Evolutionary conservation across 2,888 invertebrate genomes (phyloP).

Genomic region (Drosophila colorata): DNA sequence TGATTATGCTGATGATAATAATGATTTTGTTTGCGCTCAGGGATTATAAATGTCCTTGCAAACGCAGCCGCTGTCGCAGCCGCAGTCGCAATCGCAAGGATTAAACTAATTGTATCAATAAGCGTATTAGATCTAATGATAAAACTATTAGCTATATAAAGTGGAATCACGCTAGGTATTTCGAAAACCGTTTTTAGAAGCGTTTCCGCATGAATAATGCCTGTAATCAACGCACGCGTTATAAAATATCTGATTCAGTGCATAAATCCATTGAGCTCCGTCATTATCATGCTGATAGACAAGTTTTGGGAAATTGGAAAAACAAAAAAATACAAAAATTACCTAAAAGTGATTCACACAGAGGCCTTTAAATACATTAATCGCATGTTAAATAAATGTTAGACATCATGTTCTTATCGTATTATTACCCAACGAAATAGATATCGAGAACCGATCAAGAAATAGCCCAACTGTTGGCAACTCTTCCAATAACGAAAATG

Average conservation of each 20-base stretch:
- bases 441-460: conserved; percentile 45
- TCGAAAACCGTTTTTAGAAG: too few species aligned
- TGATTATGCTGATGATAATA: conserved; percentile 36
- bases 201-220: not conserved
- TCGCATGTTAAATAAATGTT: conserved; percentile 37
- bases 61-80: conserved; percentile 25
- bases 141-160: not conserved
- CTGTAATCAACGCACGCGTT: not conserved
- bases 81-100: too few species aligned
- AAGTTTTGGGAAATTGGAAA: conserved; percentile 12
- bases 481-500: not conserved
- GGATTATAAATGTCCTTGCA: conserved; percentile 61
- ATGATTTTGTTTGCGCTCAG: conserved; percentile 50
- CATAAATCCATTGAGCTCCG: conserved; percentile 36
- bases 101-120: conserved; percentile 54
- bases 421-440: conserved; percentile 41
- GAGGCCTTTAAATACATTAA: conserved; percentile 32
- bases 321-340: not conserved
- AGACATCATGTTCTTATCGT: conserved; percentile 39
- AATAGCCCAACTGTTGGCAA: conserved; percentile 15
- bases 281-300: conserved; percentile 27
- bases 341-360: conserved; percentile 33
- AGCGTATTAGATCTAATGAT: conserved; percentile 8
- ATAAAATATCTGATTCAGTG: conserved; percentile 12
- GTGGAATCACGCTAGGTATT: not conserved